Percentiles rank a stretch among this genome's conserved stretches.
Evolutionary conservation across 1,140 invertebrate species (phyloP).

Genomic region (Pentalonia nigronervosa): DNA sequence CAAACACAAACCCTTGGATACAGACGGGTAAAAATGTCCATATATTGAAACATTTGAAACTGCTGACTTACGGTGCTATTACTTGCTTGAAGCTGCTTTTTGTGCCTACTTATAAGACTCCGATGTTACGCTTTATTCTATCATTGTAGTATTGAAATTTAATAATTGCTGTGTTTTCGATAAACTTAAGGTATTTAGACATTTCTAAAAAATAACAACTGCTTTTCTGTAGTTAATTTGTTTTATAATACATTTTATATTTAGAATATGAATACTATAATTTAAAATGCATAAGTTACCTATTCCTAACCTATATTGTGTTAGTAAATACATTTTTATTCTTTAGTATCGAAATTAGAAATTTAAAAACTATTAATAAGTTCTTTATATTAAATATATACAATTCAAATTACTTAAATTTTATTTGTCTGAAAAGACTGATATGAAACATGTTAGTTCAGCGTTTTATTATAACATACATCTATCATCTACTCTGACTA

Average conservation of each 20-base stretch:
- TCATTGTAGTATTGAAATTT: not conserved
- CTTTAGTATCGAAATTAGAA: not conserved
- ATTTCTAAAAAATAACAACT: not conserved
- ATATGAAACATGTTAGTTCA: not conserved
- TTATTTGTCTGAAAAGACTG: not conserved
- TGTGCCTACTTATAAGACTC: not conserved
- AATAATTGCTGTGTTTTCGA: not conserved
- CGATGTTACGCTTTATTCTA: not conserved
- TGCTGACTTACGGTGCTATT: conserved; percentile 22
- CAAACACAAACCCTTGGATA: conserved; percentile 48
- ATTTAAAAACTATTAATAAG: not conserved
- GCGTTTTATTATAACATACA: not conserved
- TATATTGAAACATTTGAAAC: not conserved
- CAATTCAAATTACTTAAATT: not conserved
- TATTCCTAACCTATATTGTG: not conserved
- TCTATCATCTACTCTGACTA: not conserved
- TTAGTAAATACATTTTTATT: not conserved
- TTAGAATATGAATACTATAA: conserved; percentile 3
- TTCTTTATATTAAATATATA: not conserved
- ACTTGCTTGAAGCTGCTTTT: conserved; percentile 36
- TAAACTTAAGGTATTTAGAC: not conserved
- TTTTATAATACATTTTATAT: not conserved
- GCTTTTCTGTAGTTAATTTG: not conserved
- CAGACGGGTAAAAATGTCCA: conserved; percentile 46
- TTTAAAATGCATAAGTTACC: not conserved